These are phyloP conservation scores for Betta splendens DNA, from an alignment of 2,797 vertebrate genomes.

Conservation along the genomic window DNA sequence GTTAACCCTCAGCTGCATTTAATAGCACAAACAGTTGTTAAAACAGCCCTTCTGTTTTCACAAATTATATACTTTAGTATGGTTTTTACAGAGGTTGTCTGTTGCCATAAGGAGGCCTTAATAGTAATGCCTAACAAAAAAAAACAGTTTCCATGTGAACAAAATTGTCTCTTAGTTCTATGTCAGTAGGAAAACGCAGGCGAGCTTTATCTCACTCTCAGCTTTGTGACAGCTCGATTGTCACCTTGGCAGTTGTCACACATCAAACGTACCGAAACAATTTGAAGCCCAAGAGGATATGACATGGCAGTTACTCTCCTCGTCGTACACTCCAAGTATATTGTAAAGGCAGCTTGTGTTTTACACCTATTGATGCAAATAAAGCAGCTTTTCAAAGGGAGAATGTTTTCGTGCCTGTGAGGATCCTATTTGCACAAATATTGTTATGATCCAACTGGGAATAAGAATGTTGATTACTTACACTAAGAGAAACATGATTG, in stretches of 20 bases:
- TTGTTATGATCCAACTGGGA: conserved; percentile 22
- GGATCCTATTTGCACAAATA: conserved; percentile 42
- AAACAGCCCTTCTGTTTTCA: not conserved
- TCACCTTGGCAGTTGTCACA: conserved; percentile 62
- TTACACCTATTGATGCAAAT: conserved; percentile 51
- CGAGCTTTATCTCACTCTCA: conserved; percentile 41
- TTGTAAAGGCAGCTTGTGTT: conserved; percentile 44
- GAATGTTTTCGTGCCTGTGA: conserved; percentile 16
- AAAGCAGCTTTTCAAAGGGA: conserved; percentile 46
- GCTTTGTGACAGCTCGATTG: conserved; percentile 49
- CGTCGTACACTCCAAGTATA: conserved; percentile 53
- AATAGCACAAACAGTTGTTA: conserved; percentile 7
- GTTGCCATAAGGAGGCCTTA: not conserved
- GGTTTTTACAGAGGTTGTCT: conserved; percentile 8
- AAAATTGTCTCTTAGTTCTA: conserved; percentile 20
- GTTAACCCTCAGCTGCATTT: conserved; percentile 22
- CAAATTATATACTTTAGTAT: conserved; percentile 8
- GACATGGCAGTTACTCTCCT: conserved; percentile 70
- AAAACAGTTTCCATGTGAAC: conserved; percentile 29
- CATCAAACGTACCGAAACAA: conserved; percentile 60
- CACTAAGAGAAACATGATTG: conserved; percentile 14
- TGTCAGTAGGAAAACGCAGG: conserved; percentile 42
- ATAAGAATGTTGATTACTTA: conserved; percentile 33
- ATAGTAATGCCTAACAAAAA: conserved; percentile 17
- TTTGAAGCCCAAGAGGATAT: conserved; percentile 63